A percentile compares a stretch with the other conserved stretches of the same genome.
Conservation (phyloP, 2,113 vertebrate genomes). For the Hystrix brachyura region DNA sequence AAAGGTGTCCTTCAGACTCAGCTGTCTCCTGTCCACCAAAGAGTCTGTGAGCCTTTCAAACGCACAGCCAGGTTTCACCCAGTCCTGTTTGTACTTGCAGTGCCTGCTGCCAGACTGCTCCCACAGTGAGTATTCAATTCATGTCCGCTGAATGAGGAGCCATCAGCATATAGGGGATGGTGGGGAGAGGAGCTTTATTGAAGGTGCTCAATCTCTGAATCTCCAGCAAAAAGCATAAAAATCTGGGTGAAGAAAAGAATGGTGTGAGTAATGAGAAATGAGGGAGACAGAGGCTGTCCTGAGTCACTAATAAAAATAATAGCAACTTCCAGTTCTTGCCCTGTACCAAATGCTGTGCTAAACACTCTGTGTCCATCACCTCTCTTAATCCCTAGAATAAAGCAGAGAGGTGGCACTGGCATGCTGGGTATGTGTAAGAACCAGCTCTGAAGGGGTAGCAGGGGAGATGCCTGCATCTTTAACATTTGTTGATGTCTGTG, state of each 20-base stretch:
- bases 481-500: conserved; percentile 37
- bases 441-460: background rate
- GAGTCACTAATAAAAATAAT: background rate
- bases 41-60: background rate
- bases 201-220: background rate
- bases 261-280: background rate
- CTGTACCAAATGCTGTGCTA: background rate
- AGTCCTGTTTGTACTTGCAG: background rate
- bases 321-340: background rate
- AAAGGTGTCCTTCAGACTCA: background rate
- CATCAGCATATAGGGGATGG: background rate
- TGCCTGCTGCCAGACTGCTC: background rate
- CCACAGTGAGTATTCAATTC: background rate
- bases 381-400: background rate
- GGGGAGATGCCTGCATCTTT: background rate
- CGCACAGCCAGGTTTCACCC: background rate
- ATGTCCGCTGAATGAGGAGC: background rate
- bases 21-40: background rate
- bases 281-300: background rate
- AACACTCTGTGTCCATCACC: background rate
- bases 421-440: background rate
- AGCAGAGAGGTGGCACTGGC: background rate
- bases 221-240: background rate
- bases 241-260: background rate
- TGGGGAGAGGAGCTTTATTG: background rate